Conservation (phyloP, 1,140 invertebrate genomes). For the Drosophila aff. region DNA sequence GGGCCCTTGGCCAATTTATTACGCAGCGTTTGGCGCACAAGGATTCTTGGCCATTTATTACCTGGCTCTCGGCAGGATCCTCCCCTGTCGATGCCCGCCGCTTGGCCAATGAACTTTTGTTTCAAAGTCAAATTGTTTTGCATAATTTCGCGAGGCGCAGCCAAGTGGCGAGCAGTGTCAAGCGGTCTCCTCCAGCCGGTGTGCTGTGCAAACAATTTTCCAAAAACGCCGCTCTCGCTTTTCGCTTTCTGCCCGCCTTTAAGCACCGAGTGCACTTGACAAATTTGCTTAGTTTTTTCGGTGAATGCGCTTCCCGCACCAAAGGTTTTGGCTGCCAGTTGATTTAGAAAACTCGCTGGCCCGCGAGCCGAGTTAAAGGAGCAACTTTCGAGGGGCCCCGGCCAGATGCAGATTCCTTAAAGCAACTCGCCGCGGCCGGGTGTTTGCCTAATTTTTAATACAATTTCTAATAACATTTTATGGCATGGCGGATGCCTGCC, state of each 20-base stretch:
- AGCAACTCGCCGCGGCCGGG: constrained; percentile 1
- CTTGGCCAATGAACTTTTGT: constrained; percentile 61
- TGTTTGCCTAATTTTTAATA: constrained; percentile 76
- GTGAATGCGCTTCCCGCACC: constrained; percentile 44
- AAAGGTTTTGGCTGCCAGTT: constrained; percentile 54
- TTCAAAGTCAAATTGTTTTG: constrained; percentile 80
- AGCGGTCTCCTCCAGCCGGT: constrained; percentile 45
- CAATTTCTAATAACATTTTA: constrained; percentile 77
- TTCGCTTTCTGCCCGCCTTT: constrained; percentile 27
- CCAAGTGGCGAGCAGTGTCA: constrained; percentile 78
- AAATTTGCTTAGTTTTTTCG: constrained; percentile 80
- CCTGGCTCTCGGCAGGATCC: constrained; percentile 11
- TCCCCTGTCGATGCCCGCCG: neutral
- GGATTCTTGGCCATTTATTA: constrained; percentile 51
- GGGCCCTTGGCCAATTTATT: constrained; percentile 61
- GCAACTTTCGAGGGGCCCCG: constrained; percentile 47
- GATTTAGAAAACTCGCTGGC: constrained; percentile 58
- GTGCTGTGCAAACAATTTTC: constrained; percentile 68
- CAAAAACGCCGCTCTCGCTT: constrained; percentile 35
- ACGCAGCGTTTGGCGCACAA: constrained; percentile 69
- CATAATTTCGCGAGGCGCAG: constrained; percentile 71
- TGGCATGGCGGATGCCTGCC: constrained; percentile 26
- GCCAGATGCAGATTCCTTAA: constrained; percentile 21
- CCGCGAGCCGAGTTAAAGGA: constrained; percentile 28
- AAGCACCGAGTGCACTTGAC: constrained; percentile 65